phyloP scores from a whole-genome alignment of 2,888 invertebrate genomes.

The Ommatoiulus sabulosus region DNA sequence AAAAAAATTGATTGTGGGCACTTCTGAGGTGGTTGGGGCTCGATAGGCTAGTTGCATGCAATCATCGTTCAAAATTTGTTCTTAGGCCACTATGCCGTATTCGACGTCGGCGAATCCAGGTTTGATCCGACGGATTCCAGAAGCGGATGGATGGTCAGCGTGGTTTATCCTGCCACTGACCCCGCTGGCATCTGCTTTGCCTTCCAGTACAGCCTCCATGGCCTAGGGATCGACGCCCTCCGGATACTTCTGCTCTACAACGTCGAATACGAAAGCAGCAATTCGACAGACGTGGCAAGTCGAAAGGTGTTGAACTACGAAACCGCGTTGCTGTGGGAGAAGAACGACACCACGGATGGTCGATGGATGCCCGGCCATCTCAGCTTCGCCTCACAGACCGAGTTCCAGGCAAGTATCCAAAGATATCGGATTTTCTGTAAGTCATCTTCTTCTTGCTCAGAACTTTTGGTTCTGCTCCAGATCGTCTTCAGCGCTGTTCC shows the following conservation, averaged over 20 bases:
- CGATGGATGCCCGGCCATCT: constrained; percentile 46
- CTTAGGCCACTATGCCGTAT: constrained; percentile 54
- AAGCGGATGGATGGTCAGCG: constrained; percentile 54
- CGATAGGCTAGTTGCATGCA: no score
- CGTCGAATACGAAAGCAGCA: background rate
- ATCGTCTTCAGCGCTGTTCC: constrained; percentile 63
- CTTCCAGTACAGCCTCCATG: constrained; percentile 57
- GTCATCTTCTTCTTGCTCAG: background rate
- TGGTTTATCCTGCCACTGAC: constrained; percentile 34
- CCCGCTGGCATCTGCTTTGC: constrained; percentile 54
- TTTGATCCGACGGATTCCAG: constrained; percentile 2
- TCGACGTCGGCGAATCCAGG: constrained; percentile 49
- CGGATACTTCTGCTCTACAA: constrained; percentile 53
- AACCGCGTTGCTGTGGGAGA: constrained; percentile 52
- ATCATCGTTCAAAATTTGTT: no score
- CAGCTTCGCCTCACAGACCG: constrained; percentile 55
- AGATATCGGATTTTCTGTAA: background rate
- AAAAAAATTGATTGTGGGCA: no score
- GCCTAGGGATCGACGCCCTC: constrained; percentile 56
- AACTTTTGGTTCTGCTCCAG: background rate
- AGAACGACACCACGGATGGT: constrained; percentile 55
- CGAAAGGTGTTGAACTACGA: constrained; percentile 37
- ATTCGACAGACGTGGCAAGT: background rate
- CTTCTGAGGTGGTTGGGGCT: no score
- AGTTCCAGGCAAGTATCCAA: constrained; percentile 46